Percentiles rank a stretch among this genome's conserved stretches.
These are phyloP conservation scores for Cylas formicarius DNA, from an alignment of 1,140 invertebrate species.

Conservation along the genomic window DNA sequence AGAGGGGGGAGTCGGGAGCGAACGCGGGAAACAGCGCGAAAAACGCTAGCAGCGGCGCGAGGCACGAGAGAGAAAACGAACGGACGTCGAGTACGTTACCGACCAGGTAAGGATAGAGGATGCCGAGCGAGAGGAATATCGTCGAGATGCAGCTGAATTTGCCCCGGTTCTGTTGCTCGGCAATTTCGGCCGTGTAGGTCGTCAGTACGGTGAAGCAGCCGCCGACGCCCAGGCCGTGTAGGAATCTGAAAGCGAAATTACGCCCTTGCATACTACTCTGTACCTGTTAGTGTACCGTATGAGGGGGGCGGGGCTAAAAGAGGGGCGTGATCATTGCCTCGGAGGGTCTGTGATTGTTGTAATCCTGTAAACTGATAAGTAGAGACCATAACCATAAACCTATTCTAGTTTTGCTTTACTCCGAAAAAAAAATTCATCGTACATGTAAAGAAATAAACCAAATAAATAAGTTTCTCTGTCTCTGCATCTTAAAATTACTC, in stretches of 20 bases:
- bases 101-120: constrained; percentile 45
- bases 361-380: too few relatives aligned
- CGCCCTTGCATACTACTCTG: too few relatives aligned
- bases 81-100: constrained; percentile 53
- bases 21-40: constrained; percentile 44
- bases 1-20: constrained; percentile 70
- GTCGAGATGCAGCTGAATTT: constrained; percentile 27
- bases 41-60: constrained; percentile 46
- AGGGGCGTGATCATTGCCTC: too few relatives aligned
- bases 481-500: too few relatives aligned
- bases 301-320: too few relatives aligned
- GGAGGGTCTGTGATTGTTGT: too few relatives aligned
- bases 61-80: constrained; percentile 45
- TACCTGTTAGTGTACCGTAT: too few relatives aligned
- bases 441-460: too few relatives aligned
- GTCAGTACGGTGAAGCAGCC: constrained; percentile 46
- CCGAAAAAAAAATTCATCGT: too few relatives aligned
- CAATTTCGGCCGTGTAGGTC: constrained; percentile 47
- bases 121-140: constrained; percentile 27
- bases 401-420: too few relatives aligned
- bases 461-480: too few relatives aligned
- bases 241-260: constrained; percentile 42
- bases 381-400: too few relatives aligned
- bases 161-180: constrained; percentile 37
- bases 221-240: constrained; percentile 43